Base-by-base conservation (phyloP, 2,888 invertebrate genomes). In the Ethmia dodecea region DNA sequence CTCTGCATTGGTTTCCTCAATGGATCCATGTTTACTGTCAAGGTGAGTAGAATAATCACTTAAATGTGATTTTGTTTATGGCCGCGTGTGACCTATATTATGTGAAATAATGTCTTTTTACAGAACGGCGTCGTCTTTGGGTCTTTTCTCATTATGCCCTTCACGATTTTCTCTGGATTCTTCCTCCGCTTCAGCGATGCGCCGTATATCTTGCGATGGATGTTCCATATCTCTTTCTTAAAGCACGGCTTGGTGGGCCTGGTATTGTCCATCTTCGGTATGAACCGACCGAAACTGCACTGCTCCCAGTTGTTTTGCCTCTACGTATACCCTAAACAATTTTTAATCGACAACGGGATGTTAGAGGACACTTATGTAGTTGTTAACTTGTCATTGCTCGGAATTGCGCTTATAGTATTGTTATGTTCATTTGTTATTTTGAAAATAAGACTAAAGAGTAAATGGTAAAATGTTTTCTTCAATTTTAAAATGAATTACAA, bases 101-200 rank as follows among this genome's bases (percentile, higher is more conserved):
- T 18, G 9, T 18, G 18, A 18, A 8, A 18, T 18, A 20, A 38
- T 47, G 46, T 58, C 50, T 36, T 35, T 40, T 89, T 90, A 39
- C 86, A 97, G 95, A 90, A 94, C 61, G 96, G 96, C 9, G 94
- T 95, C 3, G 91, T 97, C 57, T 90, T 97, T 63, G 98, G 97
- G 3, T 95, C 97, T 5, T 91, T 97, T 46, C 90, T 93, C 55
- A 90, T 94, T 44, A 90, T 95, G 69, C 97, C 98, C 0, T 95
- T 97, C 63, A 89, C 94, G 13, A 88, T 96, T 51, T 97, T 98
- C 81, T 95, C 96, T 35, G 98, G 98, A 4, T 97, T 97, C 79
- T 97, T 98, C 68, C 91, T 98, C 1, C 93, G 92, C 56, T 88
- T 94, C 52, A 89, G 89, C 52, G 95, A 96, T 53, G 93, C 96